These are phyloP conservation scores for Galeruca laticollis DNA, from an alignment of 2,888 invertebrate genomes.

Conservation along the genomic window DNA sequence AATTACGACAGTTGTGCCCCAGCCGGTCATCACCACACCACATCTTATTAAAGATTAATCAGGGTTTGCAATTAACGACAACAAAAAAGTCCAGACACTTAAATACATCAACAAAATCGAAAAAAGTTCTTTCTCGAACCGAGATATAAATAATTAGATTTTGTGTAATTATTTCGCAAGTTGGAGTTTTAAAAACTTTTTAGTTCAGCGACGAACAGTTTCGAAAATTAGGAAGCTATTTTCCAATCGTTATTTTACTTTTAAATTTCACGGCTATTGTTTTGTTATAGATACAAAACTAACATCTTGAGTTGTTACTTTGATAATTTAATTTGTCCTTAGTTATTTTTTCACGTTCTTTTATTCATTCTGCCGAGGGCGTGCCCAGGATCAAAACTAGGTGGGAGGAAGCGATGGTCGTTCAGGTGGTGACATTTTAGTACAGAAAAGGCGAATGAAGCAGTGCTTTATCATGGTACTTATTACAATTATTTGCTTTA, in stretches of 20 bases:
- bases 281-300: background rate
- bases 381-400: too few species aligned
- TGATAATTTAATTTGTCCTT: background rate
- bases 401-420: too few species aligned
- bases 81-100: constrained; percentile 48
- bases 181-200: background rate
- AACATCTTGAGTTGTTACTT: background rate
- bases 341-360: too few species aligned
- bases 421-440: too few species aligned
- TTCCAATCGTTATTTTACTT: constrained; percentile 29
- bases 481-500: too few species aligned
- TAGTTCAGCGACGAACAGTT: constrained; percentile 18
- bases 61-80: constrained; percentile 60
- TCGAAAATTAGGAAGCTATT: constrained; percentile 35
- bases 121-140: constrained; percentile 21
- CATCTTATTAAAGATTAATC: constrained; percentile 64
- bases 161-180: constrained; percentile 38
- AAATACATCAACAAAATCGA: constrained; percentile 23
- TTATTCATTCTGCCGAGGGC: too few species aligned
- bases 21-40: constrained; percentile 59
- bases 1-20: constrained; percentile 63
- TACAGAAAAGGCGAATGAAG: too few species aligned
- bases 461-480: too few species aligned
- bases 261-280: background rate
- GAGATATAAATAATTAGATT: constrained; percentile 46